Evolutionary conservation across 2,797 vertebrate species (phyloP).

Genomic region (Schizothorax lantsangensis): DNA sequence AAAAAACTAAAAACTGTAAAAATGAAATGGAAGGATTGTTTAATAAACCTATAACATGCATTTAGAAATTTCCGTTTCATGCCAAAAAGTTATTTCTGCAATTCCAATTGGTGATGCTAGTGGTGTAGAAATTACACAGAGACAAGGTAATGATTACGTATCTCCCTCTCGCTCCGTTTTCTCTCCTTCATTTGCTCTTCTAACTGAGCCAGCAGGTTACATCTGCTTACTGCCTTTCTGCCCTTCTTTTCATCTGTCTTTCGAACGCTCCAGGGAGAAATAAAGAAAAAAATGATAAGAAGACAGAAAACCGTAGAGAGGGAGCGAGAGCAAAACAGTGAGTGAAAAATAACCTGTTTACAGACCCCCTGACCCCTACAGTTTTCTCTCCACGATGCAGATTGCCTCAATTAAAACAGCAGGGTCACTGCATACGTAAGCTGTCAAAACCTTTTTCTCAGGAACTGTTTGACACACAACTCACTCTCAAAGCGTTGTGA

Average conservation of each 20-base stretch:
- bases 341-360: constrained; percentile 30
- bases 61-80: neutral
- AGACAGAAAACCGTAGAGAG: neutral
- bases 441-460: constrained; percentile 32
- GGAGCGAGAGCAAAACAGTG: constrained; percentile 9
- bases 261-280: constrained; percentile 9
- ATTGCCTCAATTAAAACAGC: constrained; percentile 51
- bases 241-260: constrained; percentile 34
- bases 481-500: neutral
- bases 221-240: constrained; percentile 36
- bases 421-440: constrained; percentile 31
- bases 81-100: neutral
- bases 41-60: neutral
- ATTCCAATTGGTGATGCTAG: neutral
- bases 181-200: constrained; percentile 40
- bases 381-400: constrained; percentile 32
- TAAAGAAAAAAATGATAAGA: neutral
- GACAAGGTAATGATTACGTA: neutral
- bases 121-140: neutral
- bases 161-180: neutral
- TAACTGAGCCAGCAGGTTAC: constrained; percentile 44
- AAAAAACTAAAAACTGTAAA: no score
- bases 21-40: neutral
- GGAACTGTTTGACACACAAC: constrained; percentile 15
- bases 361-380: constrained; percentile 19